phyloP scores from a whole-genome alignment of 2,797 vertebrate genomes.

The Chaetodon trifasciatus region DNA sequence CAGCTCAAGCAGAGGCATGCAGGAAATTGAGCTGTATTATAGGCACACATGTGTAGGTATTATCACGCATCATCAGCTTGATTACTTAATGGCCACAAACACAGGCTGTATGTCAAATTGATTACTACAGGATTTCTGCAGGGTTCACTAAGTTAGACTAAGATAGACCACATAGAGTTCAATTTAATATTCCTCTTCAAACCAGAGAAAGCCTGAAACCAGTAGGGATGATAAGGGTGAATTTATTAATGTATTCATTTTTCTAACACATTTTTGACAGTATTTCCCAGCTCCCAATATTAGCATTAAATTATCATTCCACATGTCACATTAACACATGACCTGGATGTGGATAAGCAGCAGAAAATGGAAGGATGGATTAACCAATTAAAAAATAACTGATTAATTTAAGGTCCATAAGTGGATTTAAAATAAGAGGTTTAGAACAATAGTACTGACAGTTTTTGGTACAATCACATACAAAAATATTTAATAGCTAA shows the following conservation, averaged over 20 bases:
- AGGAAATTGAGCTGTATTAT: constrained; percentile 3
- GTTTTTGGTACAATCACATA: neutral
- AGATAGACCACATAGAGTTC: neutral
- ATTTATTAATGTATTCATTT: neutral
- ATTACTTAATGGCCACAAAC: constrained; percentile 9
- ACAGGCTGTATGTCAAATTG: neutral
- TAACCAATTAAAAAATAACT: neutral
- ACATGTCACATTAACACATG: neutral
- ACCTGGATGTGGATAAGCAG: neutral
- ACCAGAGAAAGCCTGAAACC: neutral
- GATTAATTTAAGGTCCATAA: neutral
- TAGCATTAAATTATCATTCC: neutral
- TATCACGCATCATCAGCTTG: neutral
- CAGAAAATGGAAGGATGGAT: neutral
- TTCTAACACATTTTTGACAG: neutral
- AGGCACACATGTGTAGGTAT: neutral
- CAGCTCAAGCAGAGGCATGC: constrained; percentile 22
- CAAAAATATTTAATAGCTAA: neutral
- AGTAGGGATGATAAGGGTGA: neutral
- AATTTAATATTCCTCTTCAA: neutral
- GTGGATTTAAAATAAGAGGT: neutral
- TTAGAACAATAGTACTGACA: neutral
- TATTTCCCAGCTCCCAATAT: neutral
- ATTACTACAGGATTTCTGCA: neutral
- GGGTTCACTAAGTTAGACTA: neutral